Conservation (phyloP, 37 sponge, comb jelly and placozoan species). For the Beroe forskalii region DNA sequence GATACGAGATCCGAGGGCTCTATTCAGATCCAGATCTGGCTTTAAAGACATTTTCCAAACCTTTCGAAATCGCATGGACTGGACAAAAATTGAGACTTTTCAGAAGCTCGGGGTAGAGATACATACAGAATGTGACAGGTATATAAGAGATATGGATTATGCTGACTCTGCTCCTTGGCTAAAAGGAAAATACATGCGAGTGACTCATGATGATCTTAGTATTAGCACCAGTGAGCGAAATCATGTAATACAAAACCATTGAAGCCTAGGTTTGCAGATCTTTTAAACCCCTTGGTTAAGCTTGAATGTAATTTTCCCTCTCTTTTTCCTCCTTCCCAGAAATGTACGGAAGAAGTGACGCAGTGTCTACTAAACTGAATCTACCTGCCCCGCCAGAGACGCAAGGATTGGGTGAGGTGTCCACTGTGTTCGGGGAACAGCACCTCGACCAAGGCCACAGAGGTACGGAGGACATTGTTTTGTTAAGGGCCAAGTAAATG, state of each 20-base stretch:
- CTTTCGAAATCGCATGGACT: not conserved
- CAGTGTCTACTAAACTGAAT: slow-evolving; percentile 4
- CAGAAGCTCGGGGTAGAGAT: not conserved
- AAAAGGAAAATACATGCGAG: not conserved
- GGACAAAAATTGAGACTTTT: not conserved
- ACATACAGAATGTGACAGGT: not conserved
- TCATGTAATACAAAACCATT: no score
- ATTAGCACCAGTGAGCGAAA: no score
- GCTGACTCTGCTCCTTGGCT: not conserved
- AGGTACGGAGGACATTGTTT: no score
- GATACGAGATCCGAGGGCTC: slow-evolving; percentile 14
- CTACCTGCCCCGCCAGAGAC: not conserved
- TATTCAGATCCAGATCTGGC: slow-evolving; percentile 14
- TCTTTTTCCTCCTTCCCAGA: no score
- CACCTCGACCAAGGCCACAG: no score
- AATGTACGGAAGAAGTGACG: not conserved
- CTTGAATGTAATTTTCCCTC: no score
- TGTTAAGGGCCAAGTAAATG: no score
- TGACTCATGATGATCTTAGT: not conserved
- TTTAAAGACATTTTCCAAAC: slow-evolving; percentile 38
- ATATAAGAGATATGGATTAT: not conserved
- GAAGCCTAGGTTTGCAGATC: no score
- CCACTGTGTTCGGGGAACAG: slow-evolving; percentile 30
- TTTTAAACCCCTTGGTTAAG: no score
- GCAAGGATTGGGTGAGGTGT: not conserved